Evolutionary conservation across 1,140 invertebrate genomes (phyloP), one percentile per base, ranked within the genome.

Genomic region (Cyrtorhinus lividipennis): DNA sequence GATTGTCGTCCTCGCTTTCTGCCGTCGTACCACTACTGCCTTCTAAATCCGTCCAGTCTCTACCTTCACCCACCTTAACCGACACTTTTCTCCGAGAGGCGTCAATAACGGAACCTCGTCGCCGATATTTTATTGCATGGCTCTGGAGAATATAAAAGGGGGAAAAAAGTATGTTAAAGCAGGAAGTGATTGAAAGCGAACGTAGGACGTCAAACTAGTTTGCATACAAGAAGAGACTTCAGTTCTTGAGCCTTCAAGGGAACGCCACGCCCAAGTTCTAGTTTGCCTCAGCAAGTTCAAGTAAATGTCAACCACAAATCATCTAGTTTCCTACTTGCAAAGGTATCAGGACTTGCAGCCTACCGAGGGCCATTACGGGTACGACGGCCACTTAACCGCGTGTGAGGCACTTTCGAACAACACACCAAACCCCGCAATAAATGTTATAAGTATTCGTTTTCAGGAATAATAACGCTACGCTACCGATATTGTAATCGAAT

Each of bases 251-350:
- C 48, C 48, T 53, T 53, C 48, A 20, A 53, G 18, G 48, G 48
- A 20, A 15, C 15, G 15, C 48, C 48, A 53, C 48, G 48, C 48
- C 48, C 48, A 53, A 53, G 48, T 53, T 53, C 48, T 53, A 53
- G 48, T 53, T 53, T 53, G 20, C 48, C 48, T 53, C 18, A 44
- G 10, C 10, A 53, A 15, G 48, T 53, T 53, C 10, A 53, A 53
- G 48, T 53, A 53, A 53, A 53, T 53, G 48, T 53, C 48, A 53
- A 53, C 48, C 18, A 53, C 48, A 53, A 53, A 53, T 53, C 48
- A 53, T 53, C 48, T 8, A 12, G 48, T 22, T 53, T 53, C 48
- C 48, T 22, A 15, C 48, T 53, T 53, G 48, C 48, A 20, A 20
- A 38, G 30, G 30, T 8, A n/a, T n/a, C n/a, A n/a, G n/a, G n/a